Percentiles rank a stretch among this genome's conserved stretches.
These are phyloP conservation scores for Ciconia boyciana DNA, from an alignment of 2,113 vertebrate genomes.

Conservation along the genomic window DNA sequence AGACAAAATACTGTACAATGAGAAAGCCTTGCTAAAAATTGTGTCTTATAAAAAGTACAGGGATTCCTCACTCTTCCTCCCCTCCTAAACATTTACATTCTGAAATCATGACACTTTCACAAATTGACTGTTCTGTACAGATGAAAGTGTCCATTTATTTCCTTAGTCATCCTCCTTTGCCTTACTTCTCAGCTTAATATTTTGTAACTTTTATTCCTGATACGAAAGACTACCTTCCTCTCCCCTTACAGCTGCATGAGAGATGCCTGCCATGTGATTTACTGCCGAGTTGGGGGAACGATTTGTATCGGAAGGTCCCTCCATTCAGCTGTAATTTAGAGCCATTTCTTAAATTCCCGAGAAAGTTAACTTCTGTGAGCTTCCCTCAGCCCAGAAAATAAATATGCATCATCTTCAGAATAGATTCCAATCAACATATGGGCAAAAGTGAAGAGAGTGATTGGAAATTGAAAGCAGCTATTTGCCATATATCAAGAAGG, in stretches of 20 bases:
- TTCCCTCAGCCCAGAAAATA: constrained; percentile 43
- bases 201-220: background rate
- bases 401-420: constrained; percentile 42
- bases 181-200: background rate
- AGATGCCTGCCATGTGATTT: constrained; percentile 57
- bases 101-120: background rate
- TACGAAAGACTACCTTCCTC: background rate
- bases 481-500: constrained; percentile 68
- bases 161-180: background rate
- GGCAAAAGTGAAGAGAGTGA: constrained; percentile 39
- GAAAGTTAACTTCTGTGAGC: constrained; percentile 17
- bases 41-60: background rate
- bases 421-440: constrained; percentile 32
- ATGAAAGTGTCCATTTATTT: background rate
- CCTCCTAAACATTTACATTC: background rate
- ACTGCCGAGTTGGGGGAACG: background rate
- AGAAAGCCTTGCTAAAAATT: background rate
- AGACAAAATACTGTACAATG: background rate
- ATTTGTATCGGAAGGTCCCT: constrained; percentile 17
- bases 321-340: constrained; percentile 70
- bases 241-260: background rate
- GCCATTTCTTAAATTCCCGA: constrained; percentile 61
- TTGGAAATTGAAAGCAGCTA: constrained; percentile 41
- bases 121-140: background rate
- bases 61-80: background rate